phyloP scores from a whole-genome alignment of 2,888 invertebrate genomes.

The Plebejus anna region DNA sequence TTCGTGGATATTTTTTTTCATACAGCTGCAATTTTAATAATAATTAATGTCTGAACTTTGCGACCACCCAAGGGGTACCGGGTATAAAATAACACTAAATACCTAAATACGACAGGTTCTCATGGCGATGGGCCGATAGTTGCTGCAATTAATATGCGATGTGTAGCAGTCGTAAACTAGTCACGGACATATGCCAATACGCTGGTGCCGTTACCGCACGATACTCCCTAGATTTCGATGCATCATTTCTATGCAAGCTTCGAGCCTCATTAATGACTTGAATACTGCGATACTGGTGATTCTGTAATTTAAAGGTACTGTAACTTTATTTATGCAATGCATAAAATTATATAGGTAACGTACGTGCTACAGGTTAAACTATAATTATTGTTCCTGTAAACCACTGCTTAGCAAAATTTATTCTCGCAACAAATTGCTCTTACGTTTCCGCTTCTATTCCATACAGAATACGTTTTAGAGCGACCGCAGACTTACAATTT shows the following conservation, averaged over 20 bases:
- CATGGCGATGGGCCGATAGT: constrained; percentile 72
- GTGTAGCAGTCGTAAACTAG: constrained; percentile 75
- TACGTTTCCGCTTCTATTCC: no score
- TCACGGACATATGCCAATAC: constrained; percentile 79
- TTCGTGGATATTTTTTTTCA: neutral
- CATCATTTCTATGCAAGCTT: constrained; percentile 46
- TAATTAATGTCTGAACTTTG: neutral
- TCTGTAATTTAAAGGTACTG: neutral
- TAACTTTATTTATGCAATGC: no score
- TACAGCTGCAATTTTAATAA: neutral
- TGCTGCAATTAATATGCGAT: constrained; percentile 78
- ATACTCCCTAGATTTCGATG: constrained; percentile 73
- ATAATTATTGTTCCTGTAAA: no score
- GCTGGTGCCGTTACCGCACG: constrained; percentile 68
- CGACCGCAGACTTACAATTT: no score
- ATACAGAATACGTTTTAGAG: no score
- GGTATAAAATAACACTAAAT: constrained; percentile 7
- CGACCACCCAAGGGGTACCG: neutral
- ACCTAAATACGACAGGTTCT: constrained; percentile 38
- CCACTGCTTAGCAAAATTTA: no score
- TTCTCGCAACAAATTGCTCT: no score
- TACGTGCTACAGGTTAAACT: no score
- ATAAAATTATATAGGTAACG: no score
- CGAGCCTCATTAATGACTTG: neutral
- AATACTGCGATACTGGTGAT: neutral